Conservation (phyloP, 2,888 invertebrate species). For the Macaria notata region DNA sequence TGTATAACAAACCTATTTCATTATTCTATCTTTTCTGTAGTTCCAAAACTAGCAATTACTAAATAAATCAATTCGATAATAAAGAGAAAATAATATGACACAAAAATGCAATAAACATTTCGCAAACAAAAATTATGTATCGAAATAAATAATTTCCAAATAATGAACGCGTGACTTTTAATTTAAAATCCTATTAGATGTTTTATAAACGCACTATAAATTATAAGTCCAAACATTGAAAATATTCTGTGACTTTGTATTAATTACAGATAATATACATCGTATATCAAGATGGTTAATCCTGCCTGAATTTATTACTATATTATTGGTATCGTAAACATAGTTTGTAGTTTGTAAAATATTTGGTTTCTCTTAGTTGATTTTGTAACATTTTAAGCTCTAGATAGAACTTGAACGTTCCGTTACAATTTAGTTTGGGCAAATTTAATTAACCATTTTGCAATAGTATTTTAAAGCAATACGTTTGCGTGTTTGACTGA, state of each 20-base stretch:
- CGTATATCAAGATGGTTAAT: conserved; percentile 20
- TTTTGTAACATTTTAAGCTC: background rate
- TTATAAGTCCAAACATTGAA: conserved; percentile 19
- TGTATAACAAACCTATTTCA: too few relatives aligned
- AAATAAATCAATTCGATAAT: too few relatives aligned
- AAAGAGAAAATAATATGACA: too few relatives aligned
- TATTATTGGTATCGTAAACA: conserved; percentile 18
- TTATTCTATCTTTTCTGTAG: too few relatives aligned
- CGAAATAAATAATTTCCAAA: conserved; percentile 3
- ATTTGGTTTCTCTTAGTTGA: conserved; percentile 12
- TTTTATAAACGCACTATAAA: conserved; percentile 21
- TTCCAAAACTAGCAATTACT: too few relatives aligned
- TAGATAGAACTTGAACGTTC: too few relatives aligned
- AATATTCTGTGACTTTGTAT: conserved; percentile 23
- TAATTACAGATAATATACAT: conserved; percentile 23
- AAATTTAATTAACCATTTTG: too few relatives aligned
- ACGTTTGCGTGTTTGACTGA: too few relatives aligned
- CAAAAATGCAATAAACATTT: background rate
- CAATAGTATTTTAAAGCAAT: too few relatives aligned
- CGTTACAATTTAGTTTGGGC: too few relatives aligned
- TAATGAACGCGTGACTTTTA: conserved; percentile 8
- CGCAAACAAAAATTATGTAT: background rate
- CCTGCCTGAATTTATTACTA: conserved; percentile 22
- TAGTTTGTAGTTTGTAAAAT: conserved; percentile 12
- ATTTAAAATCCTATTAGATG: conserved; percentile 21